A percentile compares a stretch with the other conserved stretches of the same genome.
These are phyloP conservation scores for Microchirus variegatus DNA, from an alignment of 2,797 vertebrate genomes.

Conservation along the genomic window DNA sequence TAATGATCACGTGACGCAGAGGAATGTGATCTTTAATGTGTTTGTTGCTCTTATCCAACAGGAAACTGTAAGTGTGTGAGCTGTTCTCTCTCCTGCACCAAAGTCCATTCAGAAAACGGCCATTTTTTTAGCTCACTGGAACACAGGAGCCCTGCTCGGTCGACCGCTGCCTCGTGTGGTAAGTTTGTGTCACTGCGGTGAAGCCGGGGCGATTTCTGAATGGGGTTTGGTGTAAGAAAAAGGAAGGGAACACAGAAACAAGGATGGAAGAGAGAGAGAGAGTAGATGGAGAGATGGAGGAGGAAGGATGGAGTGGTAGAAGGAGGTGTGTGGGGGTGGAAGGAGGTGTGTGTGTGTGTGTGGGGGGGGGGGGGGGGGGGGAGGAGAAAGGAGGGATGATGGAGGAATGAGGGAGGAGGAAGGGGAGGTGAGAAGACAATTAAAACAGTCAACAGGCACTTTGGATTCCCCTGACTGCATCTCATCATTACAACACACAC, in stretches of 20 bases:
- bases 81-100: too few relatives aligned
- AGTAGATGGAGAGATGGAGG: not conserved
- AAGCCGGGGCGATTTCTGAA: too few relatives aligned
- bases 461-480: constrained; percentile 65
- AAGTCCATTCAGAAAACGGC: too few relatives aligned
- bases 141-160: too few relatives aligned
- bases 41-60: too few relatives aligned
- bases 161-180: too few relatives aligned
- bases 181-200: too few relatives aligned
- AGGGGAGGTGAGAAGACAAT: constrained; percentile 60
- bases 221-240: not conserved
- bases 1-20: too few relatives aligned
- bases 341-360: not conserved
- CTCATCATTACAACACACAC: constrained; percentile 62
- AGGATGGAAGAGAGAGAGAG: not conserved
- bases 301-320: too few relatives aligned
- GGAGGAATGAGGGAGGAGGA: not conserved
- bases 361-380: not conserved
- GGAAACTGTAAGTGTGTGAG: too few relatives aligned
- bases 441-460: constrained; percentile 74
- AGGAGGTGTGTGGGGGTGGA: not conserved
- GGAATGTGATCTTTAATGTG: too few relatives aligned
- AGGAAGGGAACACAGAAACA: not conserved
- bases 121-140: too few relatives aligned
- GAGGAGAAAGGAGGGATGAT: not conserved